Evolutionary conservation across 2,797 vertebrate genomes (phyloP), one percentile per base, ranked within the genome.

Genomic region (Cephalopachus bancanus): DNA sequence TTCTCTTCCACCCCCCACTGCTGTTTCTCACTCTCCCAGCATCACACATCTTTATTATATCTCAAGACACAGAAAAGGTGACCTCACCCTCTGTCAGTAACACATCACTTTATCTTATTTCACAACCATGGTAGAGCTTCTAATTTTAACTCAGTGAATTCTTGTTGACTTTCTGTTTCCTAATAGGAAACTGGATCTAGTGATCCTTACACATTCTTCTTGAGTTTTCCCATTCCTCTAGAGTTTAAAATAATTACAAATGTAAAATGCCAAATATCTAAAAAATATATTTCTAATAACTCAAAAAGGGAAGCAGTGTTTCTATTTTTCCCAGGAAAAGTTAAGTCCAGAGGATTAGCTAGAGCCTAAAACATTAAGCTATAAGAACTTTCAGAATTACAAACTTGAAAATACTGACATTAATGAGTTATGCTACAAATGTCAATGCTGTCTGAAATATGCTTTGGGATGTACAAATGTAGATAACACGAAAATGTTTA

Each of bases 251-350:
- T 84, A 95, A 94, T 91, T 76, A 93, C 92, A 89, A 83, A 76
- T 59, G 80, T 67, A 37, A 95, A 96, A 95, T 33, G 28, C 1
- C 30, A 44, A 74, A 88, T 78, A 76, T 92, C 51, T 57, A 51
- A 94, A 84, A 83, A 33, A 49, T n/a, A 17, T 49, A 59, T 84
- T 62, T 89, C 53, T 79, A 96, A 53, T 94, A 96, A 75, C 60
- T 80, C 10, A 55, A 62, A 10, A 26, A 90, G 95, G 78, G 44
- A 80, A 84, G 84, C 28, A 65, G 30, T 83, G n/a, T 71, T 92
- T 95, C 72, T 85, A 44, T 60, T 93, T 97, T 96, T 93, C 72
- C 76, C 75, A 87, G 20, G 33, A 78, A 96, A 22, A 90, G 53
- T 74, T 74, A 88, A 95, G 22, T 84, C 60, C 60, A 92, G 65